Evolutionary conservation across 2,888 invertebrate genomes (phyloP), one percentile per base, ranked within the genome.

Genomic region (Lucinisca nassula): DNA sequence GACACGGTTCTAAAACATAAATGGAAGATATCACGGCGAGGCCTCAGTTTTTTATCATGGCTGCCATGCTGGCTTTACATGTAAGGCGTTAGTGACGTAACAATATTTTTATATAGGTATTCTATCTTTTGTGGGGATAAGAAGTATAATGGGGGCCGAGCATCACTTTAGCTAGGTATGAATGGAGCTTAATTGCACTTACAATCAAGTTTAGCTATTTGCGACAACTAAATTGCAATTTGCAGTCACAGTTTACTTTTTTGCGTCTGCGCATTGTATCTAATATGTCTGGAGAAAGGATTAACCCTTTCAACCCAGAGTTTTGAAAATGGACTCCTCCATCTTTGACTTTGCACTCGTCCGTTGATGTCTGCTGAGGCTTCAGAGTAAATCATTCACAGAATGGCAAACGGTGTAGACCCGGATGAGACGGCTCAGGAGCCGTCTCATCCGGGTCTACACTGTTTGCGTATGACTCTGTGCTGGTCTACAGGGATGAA

Each of bases 161-260:
- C 67, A 67, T 67, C 67, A 67, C 67, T 67, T 67, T 14, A 17
- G 1, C 12, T 35, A 35, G 67, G 35, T 35, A 35, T 67, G 24
- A 67, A 67, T 67, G 8, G 67, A 21, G 8, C 67, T 67, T 67
- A 67, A 67, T 67, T 67, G 67, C 67, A 24, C 21, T 67, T 67
- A 67, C 17, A 45, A 67, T 35, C 67, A 6, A 21, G 14, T 24
- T 67, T 17, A 27, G 61, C 61, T 30, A 24, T 24, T 27, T 24
- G 61, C 17, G 67, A 67, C 67, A 14, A 4, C 6, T 67, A 12
- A 67, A 67, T 67, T 67, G 67, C 67, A 67, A 67, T 67, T 67
- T 35, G n/a, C 35, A 21, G 67, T 32, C 67, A 35, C 35, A 35
- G 55, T 21, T 67, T 35, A 4, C 17, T 67, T 67, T 67, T 67